phyloP scores from a whole-genome alignment of 2,888 invertebrate species.

The Agonum fuliginosum region DNA sequence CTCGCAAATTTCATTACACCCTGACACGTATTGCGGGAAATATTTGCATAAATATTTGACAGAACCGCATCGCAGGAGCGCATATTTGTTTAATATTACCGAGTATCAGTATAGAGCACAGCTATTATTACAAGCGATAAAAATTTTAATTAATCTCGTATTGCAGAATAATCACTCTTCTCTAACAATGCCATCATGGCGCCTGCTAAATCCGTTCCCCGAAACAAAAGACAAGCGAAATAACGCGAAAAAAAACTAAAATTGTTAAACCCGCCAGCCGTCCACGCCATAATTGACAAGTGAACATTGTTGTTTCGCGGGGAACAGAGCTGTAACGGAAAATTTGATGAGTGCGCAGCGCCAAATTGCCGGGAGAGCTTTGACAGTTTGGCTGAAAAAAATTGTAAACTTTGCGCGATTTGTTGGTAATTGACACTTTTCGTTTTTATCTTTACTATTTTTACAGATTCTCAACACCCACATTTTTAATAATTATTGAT shows the following conservation, averaged over 20 bases:
- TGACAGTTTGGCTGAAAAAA: not conserved
- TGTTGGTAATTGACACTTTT: not conserved
- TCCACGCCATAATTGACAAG: conserved; percentile 23
- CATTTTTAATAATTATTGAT: too few species aligned
- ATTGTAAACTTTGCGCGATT: not conserved
- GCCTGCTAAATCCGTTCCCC: conserved; percentile 10
- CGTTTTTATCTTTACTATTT: too few species aligned
- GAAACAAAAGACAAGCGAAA: conserved; percentile 16
- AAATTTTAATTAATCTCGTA: conserved; percentile 27
- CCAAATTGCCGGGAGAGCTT: not conserved
- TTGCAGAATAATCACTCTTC: conserved; percentile 41
- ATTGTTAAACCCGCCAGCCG: conserved; percentile 22
- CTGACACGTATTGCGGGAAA: conserved; percentile 8
- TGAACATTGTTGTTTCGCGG: conserved; percentile 14
- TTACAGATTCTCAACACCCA: too few species aligned
- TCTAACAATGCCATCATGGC: conserved; percentile 11
- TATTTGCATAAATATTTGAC: conserved; percentile 27
- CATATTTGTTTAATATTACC: conserved; percentile 23
- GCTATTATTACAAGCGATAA: not conserved
- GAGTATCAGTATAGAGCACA: not conserved
- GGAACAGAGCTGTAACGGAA: not conserved
- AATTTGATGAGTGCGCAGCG: conserved; percentile 5
- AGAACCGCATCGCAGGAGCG: not conserved
- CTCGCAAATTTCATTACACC: conserved; percentile 9
- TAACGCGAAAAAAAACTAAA: conserved; percentile 12